These are phyloP conservation scores for Mamestra brassicae DNA, from an alignment of 2,888 invertebrate genomes.

Conservation along the genomic window DNA sequence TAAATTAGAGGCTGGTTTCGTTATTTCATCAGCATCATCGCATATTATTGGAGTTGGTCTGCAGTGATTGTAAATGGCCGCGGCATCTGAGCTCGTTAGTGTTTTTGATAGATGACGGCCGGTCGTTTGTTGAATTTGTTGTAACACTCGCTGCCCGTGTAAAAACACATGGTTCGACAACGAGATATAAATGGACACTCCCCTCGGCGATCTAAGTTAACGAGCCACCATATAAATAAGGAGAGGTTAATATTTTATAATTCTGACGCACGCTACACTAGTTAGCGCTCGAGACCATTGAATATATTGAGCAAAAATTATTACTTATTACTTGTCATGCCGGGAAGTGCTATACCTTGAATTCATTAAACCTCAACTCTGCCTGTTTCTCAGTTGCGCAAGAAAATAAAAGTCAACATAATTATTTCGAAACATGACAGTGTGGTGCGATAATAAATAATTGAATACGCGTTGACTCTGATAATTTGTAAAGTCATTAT, in stretches of 20 bases:
- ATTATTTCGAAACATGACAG: conserved; percentile 69
- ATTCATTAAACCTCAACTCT: conserved; percentile 51
- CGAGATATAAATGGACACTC: conserved; percentile 88
- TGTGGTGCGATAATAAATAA: conserved; percentile 72
- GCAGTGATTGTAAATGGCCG: conserved; percentile 87
- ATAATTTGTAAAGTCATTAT: conserved; percentile 87
- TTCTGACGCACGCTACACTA: conserved; percentile 77
- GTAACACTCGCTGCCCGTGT: conserved; percentile 86
- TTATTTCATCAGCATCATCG: conserved; percentile 84
- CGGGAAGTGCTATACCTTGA: conserved; percentile 45
- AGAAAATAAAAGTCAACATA: conserved; percentile 62
- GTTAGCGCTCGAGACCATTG: conserved; percentile 70
- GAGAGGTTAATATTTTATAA: conserved; percentile 85
- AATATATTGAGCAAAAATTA: conserved; percentile 70
- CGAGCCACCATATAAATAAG: conserved; percentile 89
- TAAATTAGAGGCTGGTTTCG: conserved; percentile 75
- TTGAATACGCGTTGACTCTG: conserved; percentile 80
- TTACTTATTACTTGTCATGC: conserved; percentile 58
- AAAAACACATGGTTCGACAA: conserved; percentile 89
- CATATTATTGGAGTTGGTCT: conserved; percentile 83
- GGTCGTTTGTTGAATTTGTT: conserved; percentile 89
- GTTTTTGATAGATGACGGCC: conserved; percentile 90
- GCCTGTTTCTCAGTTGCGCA: conserved; percentile 51
- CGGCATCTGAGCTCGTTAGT: conserved; percentile 89
- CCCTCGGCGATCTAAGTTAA: conserved; percentile 89